phyloP scores from a whole-genome alignment of 2,888 invertebrate genomes.

The Lydus trimaculatus region DNA sequence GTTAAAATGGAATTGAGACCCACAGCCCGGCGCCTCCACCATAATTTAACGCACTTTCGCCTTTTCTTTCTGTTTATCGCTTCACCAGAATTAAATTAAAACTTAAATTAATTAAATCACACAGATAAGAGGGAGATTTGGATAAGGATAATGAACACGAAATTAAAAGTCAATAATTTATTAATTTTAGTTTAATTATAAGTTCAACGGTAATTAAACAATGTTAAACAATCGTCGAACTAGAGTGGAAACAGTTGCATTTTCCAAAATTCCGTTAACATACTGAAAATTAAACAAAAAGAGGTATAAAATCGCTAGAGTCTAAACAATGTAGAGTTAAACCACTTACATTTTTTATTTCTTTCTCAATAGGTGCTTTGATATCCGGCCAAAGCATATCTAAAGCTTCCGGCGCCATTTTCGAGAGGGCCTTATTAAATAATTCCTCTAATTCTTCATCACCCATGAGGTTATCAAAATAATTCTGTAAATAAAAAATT shows the following conservation, averaged over 20 bases:
- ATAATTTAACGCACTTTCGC: not conserved
- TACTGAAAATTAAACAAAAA: conserved; percentile 49
- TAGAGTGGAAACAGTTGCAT: conserved; percentile 53
- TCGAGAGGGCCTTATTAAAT: conserved; percentile 57
- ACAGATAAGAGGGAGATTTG: too few species aligned
- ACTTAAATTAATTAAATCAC: too few species aligned
- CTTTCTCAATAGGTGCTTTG: conserved; percentile 53
- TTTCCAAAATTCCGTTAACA: conserved; percentile 54
- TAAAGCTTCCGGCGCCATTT: conserved; percentile 57
- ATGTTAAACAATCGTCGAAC: conserved; percentile 56
- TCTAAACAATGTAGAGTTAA: not conserved
- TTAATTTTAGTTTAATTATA: not conserved
- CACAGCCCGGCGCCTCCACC: not conserved
- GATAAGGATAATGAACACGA: not conserved
- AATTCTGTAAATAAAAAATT: conserved; percentile 49
- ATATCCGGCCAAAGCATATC: conserved; percentile 60
- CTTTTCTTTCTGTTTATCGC: not conserved
- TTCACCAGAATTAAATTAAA: not conserved
- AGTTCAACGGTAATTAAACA: not conserved
- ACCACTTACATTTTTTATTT: conserved; percentile 54
- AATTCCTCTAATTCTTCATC: conserved; percentile 54
- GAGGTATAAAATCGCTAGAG: conserved; percentile 7
- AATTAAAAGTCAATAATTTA: not conserved
- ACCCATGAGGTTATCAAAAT: conserved; percentile 57
- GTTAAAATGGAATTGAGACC: not conserved